These are phyloP conservation scores for Agyllia agylla DNA, from an alignment of 2,888 invertebrate genomes.

Conservation along the genomic window DNA sequence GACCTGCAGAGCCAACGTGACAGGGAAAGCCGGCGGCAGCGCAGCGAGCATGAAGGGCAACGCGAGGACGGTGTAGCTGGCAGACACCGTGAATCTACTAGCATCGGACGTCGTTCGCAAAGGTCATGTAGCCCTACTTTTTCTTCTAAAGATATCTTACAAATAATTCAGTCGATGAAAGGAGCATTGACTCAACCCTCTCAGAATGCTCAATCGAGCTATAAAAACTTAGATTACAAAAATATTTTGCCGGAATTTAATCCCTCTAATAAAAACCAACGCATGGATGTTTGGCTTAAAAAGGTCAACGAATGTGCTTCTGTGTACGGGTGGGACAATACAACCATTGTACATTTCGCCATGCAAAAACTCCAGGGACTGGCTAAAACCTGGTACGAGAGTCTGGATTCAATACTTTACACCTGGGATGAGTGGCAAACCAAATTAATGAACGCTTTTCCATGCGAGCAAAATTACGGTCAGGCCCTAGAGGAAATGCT, in stretches of 20 bases:
- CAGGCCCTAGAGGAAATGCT: not conserved
- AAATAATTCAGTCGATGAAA: not conserved
- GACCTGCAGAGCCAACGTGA: too few relatives aligned
- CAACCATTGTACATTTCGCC: not conserved
- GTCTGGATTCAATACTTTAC: not conserved
- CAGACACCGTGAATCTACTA: not conserved
- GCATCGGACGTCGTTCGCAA: not conserved
- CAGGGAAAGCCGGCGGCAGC: not conserved
- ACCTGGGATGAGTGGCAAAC: not conserved
- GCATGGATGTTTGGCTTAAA: not conserved
- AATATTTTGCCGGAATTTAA: not conserved
- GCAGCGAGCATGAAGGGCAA: not conserved
- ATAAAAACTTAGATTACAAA: not conserved
- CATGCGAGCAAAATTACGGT: not conserved
- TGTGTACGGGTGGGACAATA: not conserved
- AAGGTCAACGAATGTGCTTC: not conserved
- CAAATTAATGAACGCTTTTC: not conserved
- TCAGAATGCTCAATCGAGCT: not conserved
- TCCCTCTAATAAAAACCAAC: not conserved
- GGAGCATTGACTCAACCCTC: not conserved
- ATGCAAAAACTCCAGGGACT: not conserved
- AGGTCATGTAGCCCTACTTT: not conserved
- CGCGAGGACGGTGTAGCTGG: not conserved
- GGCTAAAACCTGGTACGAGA: not conserved
- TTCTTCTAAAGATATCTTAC: not conserved